Percentiles rank a stretch among this genome's conserved stretches.
Evolutionary conservation across 1,140 invertebrate species (phyloP).

Genomic region (Asbolus verrucosus): DNA sequence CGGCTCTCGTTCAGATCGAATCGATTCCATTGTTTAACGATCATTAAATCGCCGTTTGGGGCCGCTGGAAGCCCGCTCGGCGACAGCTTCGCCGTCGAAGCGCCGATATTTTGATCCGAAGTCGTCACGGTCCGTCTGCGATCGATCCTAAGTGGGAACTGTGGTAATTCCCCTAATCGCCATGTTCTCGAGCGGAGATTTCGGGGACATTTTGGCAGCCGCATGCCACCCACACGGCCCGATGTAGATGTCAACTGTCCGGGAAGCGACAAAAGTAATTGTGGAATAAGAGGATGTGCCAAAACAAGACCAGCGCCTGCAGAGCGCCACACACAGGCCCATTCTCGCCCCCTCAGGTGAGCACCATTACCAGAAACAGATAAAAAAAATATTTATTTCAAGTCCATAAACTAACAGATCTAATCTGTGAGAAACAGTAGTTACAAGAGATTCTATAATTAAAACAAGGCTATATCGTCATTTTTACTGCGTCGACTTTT

Average conservation of each 20-base stretch:
- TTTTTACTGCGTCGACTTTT: slow-evolving; percentile 17
- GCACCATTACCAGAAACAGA: slow-evolving; percentile 32
- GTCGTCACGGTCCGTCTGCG: slow-evolving; percentile 7
- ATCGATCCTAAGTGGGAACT: not conserved
- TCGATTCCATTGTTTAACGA: too few species aligned
- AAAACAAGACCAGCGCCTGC: slow-evolving; percentile 24
- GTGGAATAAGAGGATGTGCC: slow-evolving; percentile 17
- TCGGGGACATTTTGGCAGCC: slow-evolving; percentile 3
- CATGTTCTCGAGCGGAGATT: too few species aligned
- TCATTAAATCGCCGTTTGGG: too few species aligned
- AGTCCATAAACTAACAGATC: slow-evolving; percentile 23
- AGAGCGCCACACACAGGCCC: slow-evolving; percentile 7
- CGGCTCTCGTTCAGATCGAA: too few species aligned
- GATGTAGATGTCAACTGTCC: slow-evolving; percentile 33
- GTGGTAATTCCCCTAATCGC: too few species aligned
- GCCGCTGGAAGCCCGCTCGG: too few species aligned
- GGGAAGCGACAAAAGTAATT: slow-evolving; percentile 15
- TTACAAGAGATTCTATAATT: slow-evolving; percentile 28
- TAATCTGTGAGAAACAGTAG: slow-evolving; percentile 29
- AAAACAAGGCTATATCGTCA: slow-evolving; percentile 15
- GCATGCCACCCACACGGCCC: slow-evolving; percentile 31
- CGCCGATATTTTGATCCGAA: not conserved
- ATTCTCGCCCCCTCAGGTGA: slow-evolving; percentile 10
- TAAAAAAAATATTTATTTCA: slow-evolving; percentile 31
- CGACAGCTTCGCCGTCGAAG: not conserved